Conservation (phyloP, 1,140 invertebrate species). For the Ceratina japonica region DNA sequence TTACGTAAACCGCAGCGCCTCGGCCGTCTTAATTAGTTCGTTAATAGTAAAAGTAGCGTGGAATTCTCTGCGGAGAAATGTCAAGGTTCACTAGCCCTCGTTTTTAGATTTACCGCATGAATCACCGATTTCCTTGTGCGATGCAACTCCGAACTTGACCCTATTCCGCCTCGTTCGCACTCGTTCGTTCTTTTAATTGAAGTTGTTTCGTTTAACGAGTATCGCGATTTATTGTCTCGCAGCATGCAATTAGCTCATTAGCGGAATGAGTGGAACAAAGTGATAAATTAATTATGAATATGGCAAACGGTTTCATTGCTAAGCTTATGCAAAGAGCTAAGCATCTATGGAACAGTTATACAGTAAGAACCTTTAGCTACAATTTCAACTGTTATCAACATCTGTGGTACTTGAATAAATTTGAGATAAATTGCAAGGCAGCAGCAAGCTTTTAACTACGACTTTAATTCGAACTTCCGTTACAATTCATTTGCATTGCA, state of each 20-base stretch:
- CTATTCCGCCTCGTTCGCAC: background rate
- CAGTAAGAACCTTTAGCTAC: no score
- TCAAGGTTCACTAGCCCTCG: constrained; percentile 29
- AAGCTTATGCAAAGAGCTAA: no score
- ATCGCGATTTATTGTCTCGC: background rate
- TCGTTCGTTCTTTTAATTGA: background rate
- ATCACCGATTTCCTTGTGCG: constrained; percentile 24
- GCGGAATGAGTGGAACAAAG: background rate
- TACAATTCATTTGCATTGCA: no score
- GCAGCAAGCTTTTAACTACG: no score
- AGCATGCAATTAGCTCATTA: background rate
- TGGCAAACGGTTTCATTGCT: background rate
- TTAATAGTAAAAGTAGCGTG: background rate
- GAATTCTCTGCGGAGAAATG: constrained; percentile 22
- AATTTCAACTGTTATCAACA: no score
- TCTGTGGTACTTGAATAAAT: no score
- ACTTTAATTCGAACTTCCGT: no score
- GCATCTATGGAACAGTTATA: no score
- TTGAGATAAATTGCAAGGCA: no score
- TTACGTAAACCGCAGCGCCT: background rate
- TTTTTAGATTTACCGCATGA: constrained; percentile 26
- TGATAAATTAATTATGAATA: background rate
- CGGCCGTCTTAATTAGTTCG: constrained; percentile 5
- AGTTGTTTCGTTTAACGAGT: background rate
- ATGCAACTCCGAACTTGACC: constrained; percentile 29